Base-by-base conservation (phyloP, 2,888 invertebrate genomes). In the Loripinus fragilis region DNA sequence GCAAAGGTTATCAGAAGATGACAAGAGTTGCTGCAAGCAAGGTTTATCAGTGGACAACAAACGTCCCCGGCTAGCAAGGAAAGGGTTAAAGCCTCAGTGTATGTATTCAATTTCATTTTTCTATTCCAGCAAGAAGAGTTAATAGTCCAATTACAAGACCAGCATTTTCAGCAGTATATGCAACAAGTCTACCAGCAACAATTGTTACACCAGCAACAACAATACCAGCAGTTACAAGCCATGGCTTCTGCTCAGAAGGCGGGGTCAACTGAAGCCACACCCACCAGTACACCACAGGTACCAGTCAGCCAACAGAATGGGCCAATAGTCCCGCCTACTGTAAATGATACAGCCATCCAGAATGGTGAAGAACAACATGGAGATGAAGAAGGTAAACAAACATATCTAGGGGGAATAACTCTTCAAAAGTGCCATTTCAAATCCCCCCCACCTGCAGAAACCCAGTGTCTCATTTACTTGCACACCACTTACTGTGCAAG, bases 151-250 rank as follows among this genome's bases (percentile, higher is more conserved):
- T 94, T 99, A 65, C 99, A 99, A 94, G 99, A 99, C 89, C 98
- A 99, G 91, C 99, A 99, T 94, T 99, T 98, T 93, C 98, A 98
- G 92, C 99, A 99, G 92, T 99, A 99, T 93, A 98, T 99, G 96
- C 97, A 98, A 90, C 99, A 99, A 93, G 94, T 99, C 50, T 96
- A 95, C 83, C 92, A 93, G 85, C 94, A 93, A 78, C 94, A 94
- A 85, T 79, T 93, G 48, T 73, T 91, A 30, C 93, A 93, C 72
- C 94, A 94, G 78, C 93, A 93, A 93, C 95, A 95, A 90, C 95
- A 94, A 92, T 95, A 93, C 91, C 89, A 90, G 78, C 93, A 92
- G 81, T 86, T 91, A 65, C 91, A 91, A 67, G 85, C 80, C 72
- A 86, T 86, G 85, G 81, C 83, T 42, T 76, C 81, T 12, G 71